Evolutionary conservation across 1,140 invertebrate species (phyloP), one percentile per base, ranked within the genome.

Genomic region (Platyscapa corneri): DNA sequence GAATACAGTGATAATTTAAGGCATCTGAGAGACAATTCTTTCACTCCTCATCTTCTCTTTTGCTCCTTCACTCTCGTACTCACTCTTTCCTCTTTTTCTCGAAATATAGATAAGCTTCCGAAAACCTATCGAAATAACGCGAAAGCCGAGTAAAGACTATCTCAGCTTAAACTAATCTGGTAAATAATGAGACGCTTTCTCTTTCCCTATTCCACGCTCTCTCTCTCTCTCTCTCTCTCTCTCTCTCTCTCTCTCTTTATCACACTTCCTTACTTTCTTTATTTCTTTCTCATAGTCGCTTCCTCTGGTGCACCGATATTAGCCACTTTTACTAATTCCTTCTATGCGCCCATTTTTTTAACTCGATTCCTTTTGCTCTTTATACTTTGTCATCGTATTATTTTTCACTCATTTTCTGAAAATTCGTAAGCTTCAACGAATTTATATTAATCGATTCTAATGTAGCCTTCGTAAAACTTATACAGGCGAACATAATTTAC

Each of bases 81-180:
- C 42, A 37, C 30, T 34, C 42, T 75, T n/a, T 60, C 23, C 56
- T 7, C n/a, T 53, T 72, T 49, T 82, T 70, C 27, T 39, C 64
- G 32, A 74, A 85, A 76, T 82, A 49, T 60, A 75, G 85, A 86
- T 83, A 86, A 86, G 82, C 81, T 79, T 74, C 70, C n/a, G 81
- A 75, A 79, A 86, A 86, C n/a, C 76, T 83, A 86, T 84, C 78
- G 49, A 67, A 83, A 86, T 83, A 83, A 83, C 82, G 53, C 42
- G 23, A 83, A 83, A 83, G 60, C 77, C 86, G 32, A 82, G 78
- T 56, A 84, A 82, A 77, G 77, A 87, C 79, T 78, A 84, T 76
- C 79, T 77, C 76, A 64, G 86, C 83, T 84, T 87, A 83, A 49
- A 74, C 74, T 87, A 87, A 87, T 87, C 86, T 85, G 77, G 72